These are phyloP conservation scores for Psettodes erumei DNA, from an alignment of 2,113 vertebrate genomes.

Conservation along the genomic window DNA sequence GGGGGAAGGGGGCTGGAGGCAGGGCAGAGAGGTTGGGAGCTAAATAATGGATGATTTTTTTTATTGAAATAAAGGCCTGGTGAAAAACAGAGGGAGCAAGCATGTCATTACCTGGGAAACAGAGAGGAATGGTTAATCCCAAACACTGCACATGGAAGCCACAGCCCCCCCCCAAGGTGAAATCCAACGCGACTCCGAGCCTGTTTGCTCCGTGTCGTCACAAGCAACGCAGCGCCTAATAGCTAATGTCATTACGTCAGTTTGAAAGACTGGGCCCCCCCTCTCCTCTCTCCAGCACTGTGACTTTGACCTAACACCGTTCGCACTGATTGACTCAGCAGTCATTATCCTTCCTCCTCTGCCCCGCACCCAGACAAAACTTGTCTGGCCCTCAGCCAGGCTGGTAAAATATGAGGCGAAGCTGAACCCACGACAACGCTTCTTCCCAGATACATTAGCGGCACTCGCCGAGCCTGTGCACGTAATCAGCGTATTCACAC, in stretches of 20 bases:
- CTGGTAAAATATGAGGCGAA: constrained; percentile 69
- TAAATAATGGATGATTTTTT: constrained; percentile 85
- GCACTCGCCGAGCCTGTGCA: constrained; percentile 28
- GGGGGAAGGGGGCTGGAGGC: constrained; percentile 8
- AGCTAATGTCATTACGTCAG: constrained; percentile 37
- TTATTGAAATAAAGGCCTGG: constrained; percentile 78
- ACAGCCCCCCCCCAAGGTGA: background rate
- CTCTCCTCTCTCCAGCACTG: background rate
- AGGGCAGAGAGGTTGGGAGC: constrained; percentile 73
- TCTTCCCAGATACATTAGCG: constrained; percentile 54
- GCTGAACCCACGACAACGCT: constrained; percentile 52
- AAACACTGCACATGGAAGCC: constrained; percentile 11
- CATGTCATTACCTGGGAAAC: constrained; percentile 74
- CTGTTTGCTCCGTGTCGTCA: constrained; percentile 42
- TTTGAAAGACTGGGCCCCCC: constrained; percentile 18
- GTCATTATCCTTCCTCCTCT: constrained; percentile 54
- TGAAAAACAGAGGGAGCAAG: constrained; percentile 57
- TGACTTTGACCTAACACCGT: constrained; percentile 62
- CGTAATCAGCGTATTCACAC: constrained; percentile 67
- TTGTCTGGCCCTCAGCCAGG: constrained; percentile 67
- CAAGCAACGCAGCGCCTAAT: constrained; percentile 29
- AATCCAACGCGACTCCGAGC: constrained; percentile 21
- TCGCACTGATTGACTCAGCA: constrained; percentile 65
- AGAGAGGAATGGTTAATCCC: constrained; percentile 61
- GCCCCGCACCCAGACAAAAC: constrained; percentile 58